phyloP scores from a whole-genome alignment of 2,797 vertebrate genomes.

The Anisognathus igniventris region DNA sequence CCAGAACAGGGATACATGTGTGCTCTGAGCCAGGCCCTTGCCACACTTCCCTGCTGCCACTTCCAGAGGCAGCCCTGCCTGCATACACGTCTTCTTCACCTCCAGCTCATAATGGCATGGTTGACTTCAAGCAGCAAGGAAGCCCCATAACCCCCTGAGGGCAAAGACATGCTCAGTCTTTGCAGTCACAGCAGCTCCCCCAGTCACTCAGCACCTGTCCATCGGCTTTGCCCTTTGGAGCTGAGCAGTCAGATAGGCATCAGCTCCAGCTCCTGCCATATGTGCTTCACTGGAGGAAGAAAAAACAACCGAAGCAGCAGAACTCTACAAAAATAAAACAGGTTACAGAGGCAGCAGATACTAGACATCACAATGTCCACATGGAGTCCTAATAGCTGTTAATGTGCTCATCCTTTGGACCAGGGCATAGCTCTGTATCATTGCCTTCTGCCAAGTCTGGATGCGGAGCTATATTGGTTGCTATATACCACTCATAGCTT shows the following conservation, averaged over 20 bases:
- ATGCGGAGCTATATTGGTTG: neutral
- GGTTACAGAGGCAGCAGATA: neutral
- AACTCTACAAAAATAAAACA: neutral
- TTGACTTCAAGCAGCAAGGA: neutral
- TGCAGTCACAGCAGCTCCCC: neutral
- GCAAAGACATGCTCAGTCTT: neutral
- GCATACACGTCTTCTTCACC: neutral
- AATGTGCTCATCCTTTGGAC: neutral
- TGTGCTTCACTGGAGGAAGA: accelerated
- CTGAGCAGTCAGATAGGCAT: neutral
- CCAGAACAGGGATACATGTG: neutral
- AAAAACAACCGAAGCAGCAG: neutral
- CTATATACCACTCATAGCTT: accelerated
- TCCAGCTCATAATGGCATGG: accelerated
- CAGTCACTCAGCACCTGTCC: neutral
- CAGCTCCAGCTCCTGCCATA: neutral
- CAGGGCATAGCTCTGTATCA: neutral
- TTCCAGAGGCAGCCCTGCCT: neutral
- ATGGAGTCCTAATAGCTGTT: neutral
- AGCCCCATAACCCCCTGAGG: neutral
- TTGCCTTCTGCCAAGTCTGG: neutral
- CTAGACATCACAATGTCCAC: neutral
- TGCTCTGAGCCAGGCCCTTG: neutral
- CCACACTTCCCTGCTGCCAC: neutral
- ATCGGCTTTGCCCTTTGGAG: accelerated